Base-by-base conservation (phyloP, 2,888 invertebrate species). In the Steinernema scapterisci region DNA sequence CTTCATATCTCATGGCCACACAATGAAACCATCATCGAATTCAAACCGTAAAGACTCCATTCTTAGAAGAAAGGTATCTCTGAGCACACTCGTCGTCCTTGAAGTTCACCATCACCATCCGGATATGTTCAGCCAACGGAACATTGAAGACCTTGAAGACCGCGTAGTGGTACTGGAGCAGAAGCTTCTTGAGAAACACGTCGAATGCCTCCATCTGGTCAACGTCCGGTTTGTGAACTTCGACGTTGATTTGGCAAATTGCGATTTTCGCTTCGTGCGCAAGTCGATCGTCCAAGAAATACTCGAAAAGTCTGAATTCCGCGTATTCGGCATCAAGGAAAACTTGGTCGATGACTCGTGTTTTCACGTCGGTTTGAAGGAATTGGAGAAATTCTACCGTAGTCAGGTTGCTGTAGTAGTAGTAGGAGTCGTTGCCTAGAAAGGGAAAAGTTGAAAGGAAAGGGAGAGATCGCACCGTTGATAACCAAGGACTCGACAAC, bases 291-390 rank as follows among this genome's bases (percentile, higher is more conserved):
- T 25, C 13, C 27, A 63, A 19, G 3, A 63, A 38, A n/a, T 63
- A 63, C 2, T 63, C 31, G 16, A 63, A 31, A 7, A 63, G 31
- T 11, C 16, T 1, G 16, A 31, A 63, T 31, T 63, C 63, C 16
- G 63, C 63, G 31, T 63, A 63, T 31, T 63, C 63, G 16, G 63
- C 63, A 31, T 63, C 63, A 1, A 63, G 31, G 31, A 63, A 63
- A 1, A 63, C 1, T 31, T 63, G 63, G 16, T 31, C 31, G 1
- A 63, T 63, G 7, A 63, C 16, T 27, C 31, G 11, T 1, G 23
- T 13, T 11, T 63, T 31, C 6, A 27, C 63, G 25, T 1, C 1
- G 5, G 1, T 13, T 6, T 27, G 16, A 1, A 63, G 5, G 19
- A 63, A 63, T 9, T 31, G 3, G 11, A 63, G 16, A 31, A 63